Conservation (phyloP, 2,888 invertebrate genomes). For the Unio pictorum region DNA sequence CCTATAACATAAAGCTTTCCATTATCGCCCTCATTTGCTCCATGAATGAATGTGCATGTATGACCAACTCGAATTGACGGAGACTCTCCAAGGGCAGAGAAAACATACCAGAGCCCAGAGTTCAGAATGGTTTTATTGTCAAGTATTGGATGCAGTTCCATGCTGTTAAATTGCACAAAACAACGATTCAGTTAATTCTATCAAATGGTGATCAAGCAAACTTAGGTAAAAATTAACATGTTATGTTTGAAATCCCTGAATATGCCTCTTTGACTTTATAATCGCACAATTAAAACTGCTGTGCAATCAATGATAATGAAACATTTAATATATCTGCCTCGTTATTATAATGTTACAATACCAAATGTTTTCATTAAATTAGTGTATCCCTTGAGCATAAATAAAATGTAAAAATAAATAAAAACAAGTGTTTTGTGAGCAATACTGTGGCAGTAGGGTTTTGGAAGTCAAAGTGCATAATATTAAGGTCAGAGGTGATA, state of each 20-base stretch:
- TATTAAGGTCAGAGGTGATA: too few species aligned
- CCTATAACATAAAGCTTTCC: constrained; percentile 69
- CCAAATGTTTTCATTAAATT: too few species aligned
- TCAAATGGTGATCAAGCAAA: background rate
- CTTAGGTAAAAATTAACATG: background rate
- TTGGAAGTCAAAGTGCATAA: too few species aligned
- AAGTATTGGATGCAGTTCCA: constrained; percentile 69
- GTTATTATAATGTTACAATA: too few species aligned
- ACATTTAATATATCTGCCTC: constrained; percentile 1
- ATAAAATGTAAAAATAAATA: too few species aligned
- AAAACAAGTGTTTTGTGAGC: too few species aligned
- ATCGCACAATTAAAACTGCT: background rate
- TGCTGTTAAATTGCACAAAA: constrained; percentile 16
- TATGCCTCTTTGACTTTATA: constrained; percentile 7
- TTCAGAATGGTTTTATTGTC: constrained; percentile 60
- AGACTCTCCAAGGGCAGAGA: constrained; percentile 65
- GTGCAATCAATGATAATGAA: background rate
- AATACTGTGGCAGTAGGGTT: too few species aligned
- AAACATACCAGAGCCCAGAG: constrained; percentile 67
- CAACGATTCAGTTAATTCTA: background rate
- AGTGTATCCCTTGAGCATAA: too few species aligned
- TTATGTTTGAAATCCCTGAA: constrained; percentile 3
- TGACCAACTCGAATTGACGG: constrained; percentile 70
- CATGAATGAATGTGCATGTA: constrained; percentile 60
- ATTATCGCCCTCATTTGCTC: constrained; percentile 45